Percentiles rank a stretch among this genome's conserved stretches.
phyloP scores from a whole-genome alignment of 2,113 vertebrate genomes.

The Oophaga pumilio region DNA sequence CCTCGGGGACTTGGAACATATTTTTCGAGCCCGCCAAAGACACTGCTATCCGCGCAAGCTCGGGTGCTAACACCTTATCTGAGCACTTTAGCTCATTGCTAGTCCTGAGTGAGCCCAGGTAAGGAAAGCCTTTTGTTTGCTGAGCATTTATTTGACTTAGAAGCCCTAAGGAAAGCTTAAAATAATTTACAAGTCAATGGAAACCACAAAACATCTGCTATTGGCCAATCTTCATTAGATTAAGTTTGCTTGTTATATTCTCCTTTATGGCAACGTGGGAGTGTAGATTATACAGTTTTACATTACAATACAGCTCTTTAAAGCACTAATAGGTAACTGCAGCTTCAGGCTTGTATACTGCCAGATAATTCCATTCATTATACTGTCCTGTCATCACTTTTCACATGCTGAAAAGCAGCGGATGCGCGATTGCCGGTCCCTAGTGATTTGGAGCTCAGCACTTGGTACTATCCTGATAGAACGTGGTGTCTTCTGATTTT shows the following conservation, averaged over 20 bases:
- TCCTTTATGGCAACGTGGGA: slow-evolving; percentile 3
- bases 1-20: too few species aligned
- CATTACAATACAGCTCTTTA: slow-evolving; percentile 3
- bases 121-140: neutral
- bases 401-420: slow-evolving; percentile 12
- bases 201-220: neutral
- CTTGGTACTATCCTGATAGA: neutral
- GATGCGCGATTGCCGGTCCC: neutral
- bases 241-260: slow-evolving; percentile 2
- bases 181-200: slow-evolving; percentile 12
- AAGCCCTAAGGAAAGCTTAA: neutral
- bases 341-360: slow-evolving; percentile 12
- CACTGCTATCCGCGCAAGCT: too few species aligned
- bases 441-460: slow-evolving; percentile 3
- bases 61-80: too few species aligned
- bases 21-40: too few species aligned
- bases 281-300: slow-evolving; percentile 16
- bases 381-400: slow-evolving; percentile 27
- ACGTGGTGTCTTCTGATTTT: neutral
- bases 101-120: slow-evolving; percentile 5
- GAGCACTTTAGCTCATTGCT: too few species aligned
- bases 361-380: slow-evolving; percentile 17
- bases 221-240: slow-evolving; percentile 20
- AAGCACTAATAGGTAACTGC: slow-evolving; percentile 5
- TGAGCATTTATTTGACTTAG: slow-evolving; percentile 1